These are phyloP conservation scores for Monoplex corrugatus DNA, from an alignment of 2,888 invertebrate species.

Conservation along the genomic window DNA sequence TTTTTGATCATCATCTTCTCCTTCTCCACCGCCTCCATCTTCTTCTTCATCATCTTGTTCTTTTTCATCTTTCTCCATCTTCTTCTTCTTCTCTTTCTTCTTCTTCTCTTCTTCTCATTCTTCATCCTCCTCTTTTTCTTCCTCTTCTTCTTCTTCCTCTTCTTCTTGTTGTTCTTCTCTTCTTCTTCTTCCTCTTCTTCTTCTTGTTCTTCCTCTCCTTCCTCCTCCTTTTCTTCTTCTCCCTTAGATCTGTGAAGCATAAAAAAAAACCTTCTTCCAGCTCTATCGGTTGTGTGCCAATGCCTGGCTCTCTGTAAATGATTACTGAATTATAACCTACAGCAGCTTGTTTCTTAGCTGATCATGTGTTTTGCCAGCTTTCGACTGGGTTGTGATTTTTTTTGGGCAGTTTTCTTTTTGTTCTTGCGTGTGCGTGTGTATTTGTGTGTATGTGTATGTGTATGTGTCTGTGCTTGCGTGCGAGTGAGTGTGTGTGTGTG, in stretches of 20 bases:
- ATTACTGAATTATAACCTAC: too few relatives aligned
- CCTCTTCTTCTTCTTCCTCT: neutral
- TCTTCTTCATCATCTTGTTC: neutral
- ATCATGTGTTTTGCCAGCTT: too few relatives aligned
- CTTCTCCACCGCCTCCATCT: neutral
- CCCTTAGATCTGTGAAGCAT: too few relatives aligned
- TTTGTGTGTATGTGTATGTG: neutral
- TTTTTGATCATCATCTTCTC: neutral
- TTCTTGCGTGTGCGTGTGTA: neutral
- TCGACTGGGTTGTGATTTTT: neutral
- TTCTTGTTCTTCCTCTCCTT: neutral
- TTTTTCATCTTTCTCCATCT: neutral
- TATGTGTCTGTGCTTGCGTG: neutral
- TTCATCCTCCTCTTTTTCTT: neutral
- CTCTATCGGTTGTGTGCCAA: neutral
- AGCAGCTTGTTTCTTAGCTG: too few relatives aligned
- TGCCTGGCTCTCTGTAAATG: neutral
- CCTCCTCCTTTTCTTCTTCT: neutral
- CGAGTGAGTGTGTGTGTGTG: constrained; percentile 21
- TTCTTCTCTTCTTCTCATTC: neutral
- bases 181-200: neutral
- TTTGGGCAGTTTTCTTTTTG: neutral
- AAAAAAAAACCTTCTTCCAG: too few relatives aligned
- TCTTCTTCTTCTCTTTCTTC: neutral
- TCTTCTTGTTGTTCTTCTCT: neutral